These are phyloP conservation scores for Escarpia spicata DNA, from an alignment of 2,888 invertebrate species.

Conservation along the genomic window DNA sequence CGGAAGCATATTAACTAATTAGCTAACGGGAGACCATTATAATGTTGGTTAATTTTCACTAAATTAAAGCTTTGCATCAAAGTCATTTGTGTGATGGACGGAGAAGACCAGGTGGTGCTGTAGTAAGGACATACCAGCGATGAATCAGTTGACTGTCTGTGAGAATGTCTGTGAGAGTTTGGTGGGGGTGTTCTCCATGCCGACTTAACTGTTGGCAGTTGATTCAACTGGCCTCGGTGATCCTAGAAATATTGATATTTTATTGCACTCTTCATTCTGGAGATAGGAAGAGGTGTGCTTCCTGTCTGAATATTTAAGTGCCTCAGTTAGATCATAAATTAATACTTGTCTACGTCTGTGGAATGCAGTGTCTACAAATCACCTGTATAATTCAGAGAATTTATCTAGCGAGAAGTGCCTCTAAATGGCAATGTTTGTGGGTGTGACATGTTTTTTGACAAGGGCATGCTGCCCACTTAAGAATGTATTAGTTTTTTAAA, in stretches of 20 bases:
- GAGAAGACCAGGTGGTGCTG: not conserved
- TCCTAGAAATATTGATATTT: not conserved
- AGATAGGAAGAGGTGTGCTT: not conserved
- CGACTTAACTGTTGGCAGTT: slow-evolving; percentile 35
- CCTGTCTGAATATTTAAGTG: slow-evolving; percentile 18
- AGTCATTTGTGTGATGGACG: not conserved
- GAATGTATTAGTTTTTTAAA: no score
- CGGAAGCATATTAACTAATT: not conserved
- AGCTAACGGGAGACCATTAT: not conserved
- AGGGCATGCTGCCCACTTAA: no score
- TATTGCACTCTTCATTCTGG: not conserved
- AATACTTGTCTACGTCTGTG: not conserved
- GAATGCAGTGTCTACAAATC: not conserved
- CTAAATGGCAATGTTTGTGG: no score
- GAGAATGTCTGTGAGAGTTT: not conserved
- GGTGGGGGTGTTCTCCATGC: slow-evolving; percentile 52
- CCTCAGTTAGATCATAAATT: not conserved
- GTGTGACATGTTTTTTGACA: no score
- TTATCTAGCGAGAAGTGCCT: no score
- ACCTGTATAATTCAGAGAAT: no score
- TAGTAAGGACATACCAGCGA: not conserved
- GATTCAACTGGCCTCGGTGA: not conserved
- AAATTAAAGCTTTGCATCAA: not conserved
- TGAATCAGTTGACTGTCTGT: not conserved
- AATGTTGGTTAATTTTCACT: not conserved